Evolutionary conservation across 2,888 invertebrate genomes (phyloP).

Genomic region (Noctuana brunneofusca): DNA sequence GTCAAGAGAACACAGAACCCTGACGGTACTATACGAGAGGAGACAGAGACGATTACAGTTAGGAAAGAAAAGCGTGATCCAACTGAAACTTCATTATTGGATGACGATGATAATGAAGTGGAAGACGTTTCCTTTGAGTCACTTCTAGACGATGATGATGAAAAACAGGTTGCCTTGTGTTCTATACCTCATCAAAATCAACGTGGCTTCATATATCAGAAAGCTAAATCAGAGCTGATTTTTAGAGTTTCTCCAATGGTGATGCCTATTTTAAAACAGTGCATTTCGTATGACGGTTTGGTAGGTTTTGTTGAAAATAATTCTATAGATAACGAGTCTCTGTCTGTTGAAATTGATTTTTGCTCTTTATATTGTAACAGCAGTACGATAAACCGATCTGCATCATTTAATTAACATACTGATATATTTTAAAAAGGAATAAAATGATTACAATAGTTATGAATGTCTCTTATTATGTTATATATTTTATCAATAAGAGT

Average conservation of each 20-base stretch:
- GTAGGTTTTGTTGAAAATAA: slow-evolving; percentile 5
- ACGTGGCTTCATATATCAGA: slow-evolving; percentile 37
- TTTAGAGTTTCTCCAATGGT: slow-evolving; percentile 24
- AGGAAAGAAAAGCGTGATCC: slow-evolving; percentile 46
- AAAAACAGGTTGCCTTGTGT: slow-evolving; percentile 39
- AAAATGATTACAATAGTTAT: background rate
- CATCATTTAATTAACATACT: background rate
- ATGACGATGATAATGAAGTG: slow-evolving; percentile 40
- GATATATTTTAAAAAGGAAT: background rate
- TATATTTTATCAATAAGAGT: no score
- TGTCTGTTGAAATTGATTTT: slow-evolving; percentile 22
- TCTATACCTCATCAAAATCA: slow-evolving; percentile 34
- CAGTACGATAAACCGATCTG: background rate
- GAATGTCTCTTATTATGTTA: no score
- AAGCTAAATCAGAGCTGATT: slow-evolving; percentile 39
- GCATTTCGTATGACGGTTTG: slow-evolving; percentile 36
- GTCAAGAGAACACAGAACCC: slow-evolving; percentile 46
- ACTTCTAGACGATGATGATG: slow-evolving; percentile 34
- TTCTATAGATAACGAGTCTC: slow-evolving; percentile 1
- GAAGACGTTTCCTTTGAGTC: slow-evolving; percentile 39
- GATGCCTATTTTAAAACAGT: slow-evolving; percentile 36
- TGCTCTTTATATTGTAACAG: slow-evolving; percentile 23
- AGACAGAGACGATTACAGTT: slow-evolving; percentile 46
- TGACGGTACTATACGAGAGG: slow-evolving; percentile 53
- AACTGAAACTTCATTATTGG: slow-evolving; percentile 38